phyloP scores from a whole-genome alignment of 2,113 vertebrate genomes.

The Takifugu bimaculatus region DNA sequence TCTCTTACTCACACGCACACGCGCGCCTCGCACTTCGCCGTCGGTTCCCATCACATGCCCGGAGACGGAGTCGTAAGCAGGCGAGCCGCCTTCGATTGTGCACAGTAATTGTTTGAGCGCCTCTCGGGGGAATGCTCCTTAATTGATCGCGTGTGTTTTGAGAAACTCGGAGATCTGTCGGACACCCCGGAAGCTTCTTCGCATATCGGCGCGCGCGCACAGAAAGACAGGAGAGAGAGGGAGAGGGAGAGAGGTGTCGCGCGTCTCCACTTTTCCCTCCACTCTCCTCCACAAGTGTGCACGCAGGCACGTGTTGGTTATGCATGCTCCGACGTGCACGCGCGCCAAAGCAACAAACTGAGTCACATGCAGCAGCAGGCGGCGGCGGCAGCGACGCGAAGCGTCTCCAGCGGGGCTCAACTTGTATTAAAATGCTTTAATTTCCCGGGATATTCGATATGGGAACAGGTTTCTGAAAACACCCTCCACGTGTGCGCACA shows the following conservation, averaged over 20 bases:
- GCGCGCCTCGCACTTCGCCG: constrained; percentile 15
- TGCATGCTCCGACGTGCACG: constrained; percentile 55
- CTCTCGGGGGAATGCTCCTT: constrained; percentile 12
- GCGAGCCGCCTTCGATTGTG: background rate
- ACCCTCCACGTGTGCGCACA: background rate
- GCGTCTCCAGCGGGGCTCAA: constrained; percentile 34
- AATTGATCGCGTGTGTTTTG: constrained; percentile 32
- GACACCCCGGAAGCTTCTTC: constrained; percentile 1
- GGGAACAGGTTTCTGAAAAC: background rate
- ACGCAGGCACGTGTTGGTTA: constrained; percentile 55
- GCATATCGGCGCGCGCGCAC: constrained; percentile 13
- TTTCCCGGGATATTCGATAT: constrained; percentile 6
- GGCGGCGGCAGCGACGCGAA: constrained; percentile 30
- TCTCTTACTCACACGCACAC: constrained; percentile 1
- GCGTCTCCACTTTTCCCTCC: constrained; percentile 1
- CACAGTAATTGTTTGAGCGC: constrained; percentile 19
- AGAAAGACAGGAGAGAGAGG: background rate
- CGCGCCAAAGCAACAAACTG: constrained; percentile 30
- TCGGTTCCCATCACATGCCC: constrained; percentile 41
- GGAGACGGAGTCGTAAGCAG: constrained; percentile 37
- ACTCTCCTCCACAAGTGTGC: constrained; percentile 11
- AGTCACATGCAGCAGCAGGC: constrained; percentile 57
- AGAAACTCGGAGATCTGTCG: constrained; percentile 2
- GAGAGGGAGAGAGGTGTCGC: constrained; percentile 1
- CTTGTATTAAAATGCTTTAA: constrained; percentile 33